Evolutionary conservation across 2,888 invertebrate genomes (phyloP).

Genomic region (Pherbina coryleti): DNA sequence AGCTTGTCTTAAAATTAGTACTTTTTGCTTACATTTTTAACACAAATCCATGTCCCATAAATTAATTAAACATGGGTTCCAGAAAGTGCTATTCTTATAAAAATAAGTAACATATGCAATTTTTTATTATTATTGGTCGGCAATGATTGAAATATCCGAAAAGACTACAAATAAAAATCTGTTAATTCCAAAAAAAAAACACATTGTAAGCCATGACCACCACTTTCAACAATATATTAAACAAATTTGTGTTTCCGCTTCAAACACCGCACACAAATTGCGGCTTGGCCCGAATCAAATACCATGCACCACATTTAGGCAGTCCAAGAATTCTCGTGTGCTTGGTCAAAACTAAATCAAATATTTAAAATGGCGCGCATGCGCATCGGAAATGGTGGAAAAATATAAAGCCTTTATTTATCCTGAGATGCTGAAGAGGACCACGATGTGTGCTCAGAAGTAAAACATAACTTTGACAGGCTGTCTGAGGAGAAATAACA

Average conservation of each 20-base stretch:
- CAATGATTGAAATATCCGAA: slow-evolving; percentile 6
- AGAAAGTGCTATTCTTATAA: too few relatives aligned
- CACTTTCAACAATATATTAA: slow-evolving; percentile 9
- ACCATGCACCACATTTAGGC: neutral
- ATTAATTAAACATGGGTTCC: too few relatives aligned
- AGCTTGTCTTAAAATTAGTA: too few relatives aligned
- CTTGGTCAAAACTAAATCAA: slow-evolving; percentile 1
- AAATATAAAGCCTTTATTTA: neutral
- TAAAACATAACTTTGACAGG: neutral
- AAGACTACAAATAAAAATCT: neutral
- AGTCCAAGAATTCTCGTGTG: neutral
- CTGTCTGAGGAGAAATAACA: too few relatives aligned
- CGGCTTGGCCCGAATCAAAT: neutral
- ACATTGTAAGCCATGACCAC: neutral
- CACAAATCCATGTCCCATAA: too few relatives aligned
- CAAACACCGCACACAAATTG: neutral
- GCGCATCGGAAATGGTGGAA: neutral
- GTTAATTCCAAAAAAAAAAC: slow-evolving; percentile 8
- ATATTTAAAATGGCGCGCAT: slow-evolving; percentile 4
- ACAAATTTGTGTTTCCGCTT: slow-evolving; percentile 27
- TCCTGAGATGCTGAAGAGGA: slow-evolving; percentile 1
- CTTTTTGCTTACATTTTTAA: too few relatives aligned
- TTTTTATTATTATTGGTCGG: neutral
- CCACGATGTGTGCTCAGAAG: neutral
- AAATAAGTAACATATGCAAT: too few relatives aligned